Base-by-base conservation (phyloP, 2,113 vertebrate genomes). In the Phaetusa simplex region DNA sequence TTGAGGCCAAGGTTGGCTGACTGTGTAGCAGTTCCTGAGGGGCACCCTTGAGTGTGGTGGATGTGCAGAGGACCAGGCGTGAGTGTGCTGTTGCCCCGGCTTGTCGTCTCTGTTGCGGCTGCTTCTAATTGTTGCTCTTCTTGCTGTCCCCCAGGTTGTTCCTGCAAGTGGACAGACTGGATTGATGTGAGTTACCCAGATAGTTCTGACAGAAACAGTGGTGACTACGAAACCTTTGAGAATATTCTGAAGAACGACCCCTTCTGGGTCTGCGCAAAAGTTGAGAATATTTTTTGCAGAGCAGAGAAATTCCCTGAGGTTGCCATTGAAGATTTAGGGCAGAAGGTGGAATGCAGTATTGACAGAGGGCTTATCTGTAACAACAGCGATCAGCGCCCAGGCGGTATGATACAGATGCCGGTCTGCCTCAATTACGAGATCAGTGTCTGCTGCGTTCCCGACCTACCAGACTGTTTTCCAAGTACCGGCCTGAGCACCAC, bases 341-440 rank as follows among this genome's bases (percentile, higher is more conserved):
- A 96, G 89, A 45, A 18, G 0, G 94, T 96, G 82, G 3, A 64
- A 65, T 96, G 95, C 22, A 2, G 6, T 12, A 73, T 94, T n/a
- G 1, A 84, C 1, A 59, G 8, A 4, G 94, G 95, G 27, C 94
- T 96, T 38, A 55, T 27, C 64, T 96, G 95, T 56, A 90, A 96
- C 21, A 96, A 96, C 2, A 55, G 2, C 0, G 86, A 95, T 45
- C 95, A 96, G 78, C 1, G 1, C 2, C 4, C 16, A 4, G 94
- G 91, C 59, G 82, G 82, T 6, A 2, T 24, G 3, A 8, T 55
- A 4, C 88, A 20, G 0, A 92, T 87, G 38, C 93, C 95, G 2
- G 43, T 90, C 27, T 96, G 95, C 78, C 73, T 92, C 58, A 96
- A 96, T 34, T 96, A 96, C 0, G 21, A 95, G 88, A 94, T 96